Conservation (phyloP, 2,113 vertebrate genomes). For the Natator depressus region DNA sequence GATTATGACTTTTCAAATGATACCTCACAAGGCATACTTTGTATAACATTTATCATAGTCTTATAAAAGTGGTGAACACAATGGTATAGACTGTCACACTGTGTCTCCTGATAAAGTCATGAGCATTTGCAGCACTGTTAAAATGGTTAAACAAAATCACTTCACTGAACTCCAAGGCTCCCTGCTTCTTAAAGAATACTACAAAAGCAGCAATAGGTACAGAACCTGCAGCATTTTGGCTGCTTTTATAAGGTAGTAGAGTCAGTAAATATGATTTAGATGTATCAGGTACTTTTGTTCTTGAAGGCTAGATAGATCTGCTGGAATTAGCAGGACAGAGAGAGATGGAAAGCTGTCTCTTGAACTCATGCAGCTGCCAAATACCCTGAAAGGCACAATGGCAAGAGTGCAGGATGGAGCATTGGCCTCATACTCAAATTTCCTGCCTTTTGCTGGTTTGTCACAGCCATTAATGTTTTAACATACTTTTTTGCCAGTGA, state of each 20-base stretch:
- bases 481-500: neutral
- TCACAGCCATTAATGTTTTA: constrained; percentile 44
- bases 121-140: accelerated
- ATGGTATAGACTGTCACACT: too few relatives aligned
- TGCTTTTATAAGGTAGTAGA: constrained; percentile 9
- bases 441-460: constrained; percentile 59
- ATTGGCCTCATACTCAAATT: constrained; percentile 39
- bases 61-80: too few relatives aligned
- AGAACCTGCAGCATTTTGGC: accelerated
- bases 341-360: constrained; percentile 47
- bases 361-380: constrained; percentile 42
- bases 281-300: constrained; percentile 29
- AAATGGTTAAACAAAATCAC: neutral
- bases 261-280: neutral
- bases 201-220: accelerated
- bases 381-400: constrained; percentile 49
- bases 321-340: constrained; percentile 34
- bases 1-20: too few relatives aligned
- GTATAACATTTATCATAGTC: too few relatives aligned
- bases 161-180: accelerated
- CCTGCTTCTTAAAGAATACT: accelerated
- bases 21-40: too few relatives aligned
- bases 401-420: constrained; percentile 61
- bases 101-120: accelerated
- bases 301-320: constrained; percentile 26